Evolutionary conservation across 2,113 vertebrate species (phyloP), one percentile per base, ranked within the genome.

Genomic region (Tricholaema leucomelas): DNA sequence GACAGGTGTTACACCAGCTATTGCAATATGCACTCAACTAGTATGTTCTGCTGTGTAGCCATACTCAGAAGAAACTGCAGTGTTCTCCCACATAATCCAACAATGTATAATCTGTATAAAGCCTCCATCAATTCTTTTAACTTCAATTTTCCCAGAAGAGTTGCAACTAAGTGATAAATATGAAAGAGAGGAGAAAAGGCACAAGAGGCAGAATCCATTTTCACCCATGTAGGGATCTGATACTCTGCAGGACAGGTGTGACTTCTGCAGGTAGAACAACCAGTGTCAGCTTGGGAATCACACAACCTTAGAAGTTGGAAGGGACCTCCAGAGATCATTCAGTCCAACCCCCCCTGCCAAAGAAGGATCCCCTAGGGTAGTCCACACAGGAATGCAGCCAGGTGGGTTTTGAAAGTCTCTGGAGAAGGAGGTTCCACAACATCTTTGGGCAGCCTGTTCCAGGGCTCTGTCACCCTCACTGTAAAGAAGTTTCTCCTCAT

Each of bases 271-370:
- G 13, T 2, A 56, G 27, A 66, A 30, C 28, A 24, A 36, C 31
- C 42, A n/a, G 60, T 0, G 0, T 10, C 8, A 36, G 40, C 48
- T 3, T 19, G 30, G 28, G 31, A 18, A 44, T 44, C 15, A 44
- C 42, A 44, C 5, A 44, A 44, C 15, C 42, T 44, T 44, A 44
- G 42, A 44, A 16, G 42, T 18, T 44, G 42, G 42, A 44, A 17
- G 42, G 42, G 42, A 44, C 42, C 42, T 44, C 17, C 56, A 72
- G 40, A 63, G 75, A 25, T 15, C 52, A 44, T 17, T 18, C 7
- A 44, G 42, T 44, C 42, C 42, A 44, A 18, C 16, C 42, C 7
- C 7, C 16, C 16, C 16, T 44, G 42, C 42, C 42, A 44, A 44
- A 18, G 42, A 15, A 44, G 42, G 42, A 44, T 44, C 42, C 15